Base-by-base conservation (phyloP, 2,113 vertebrate species). In the Sphyrna mokarran region DNA sequence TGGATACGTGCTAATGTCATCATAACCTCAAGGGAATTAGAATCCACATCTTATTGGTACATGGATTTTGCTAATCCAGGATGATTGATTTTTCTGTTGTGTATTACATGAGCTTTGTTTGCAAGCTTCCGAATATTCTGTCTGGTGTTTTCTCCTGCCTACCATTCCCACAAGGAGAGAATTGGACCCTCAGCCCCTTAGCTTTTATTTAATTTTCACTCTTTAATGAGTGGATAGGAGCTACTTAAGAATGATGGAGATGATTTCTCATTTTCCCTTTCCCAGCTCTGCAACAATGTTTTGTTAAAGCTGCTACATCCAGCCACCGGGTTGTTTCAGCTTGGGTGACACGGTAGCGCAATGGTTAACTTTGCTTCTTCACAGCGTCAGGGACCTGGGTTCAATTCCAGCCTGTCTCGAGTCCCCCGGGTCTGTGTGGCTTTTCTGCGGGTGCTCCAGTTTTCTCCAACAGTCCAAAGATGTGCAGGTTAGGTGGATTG, bases 51-150 rank as follows among this genome's bases (percentile, higher is more conserved):
- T 20, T 37, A 66, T 93, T 37, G 89, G 63, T 18, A 68, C 33
- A 66, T 66, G 33, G n/a, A 93, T 93, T 93, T 7, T 93, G n/a
- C 58, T 68, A 37, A 68, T 37, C 33, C n/a, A n/a, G 66, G 37
- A 66, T 93, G 89, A 93, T 93, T 93, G 89, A 66, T 93, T 93
- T 40, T 63, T 18, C 63, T 83, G 80, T 66, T 66, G 14, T 23
- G n/a, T n/a, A 63, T 14, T 37, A n/a, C n/a, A 7, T 93, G 89
- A 63, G 58, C 10, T 33, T 93, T 93, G 89, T 93, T 61, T 61
- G 61, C 87, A 90, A 33, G 54, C 54, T 61, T 90, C 54, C 18
- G 37, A n/a, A 33, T 14, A 3, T 66, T 66, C 33, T 18, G n/a
- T 63, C 54, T 33, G 61, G 5, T 63, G 54, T 37, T 66, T 58